Percentiles rank a stretch among this genome's conserved stretches.
These are phyloP conservation scores for Pinctada fucata DNA, from an alignment of 2,888 invertebrate species.

Conservation along the genomic window DNA sequence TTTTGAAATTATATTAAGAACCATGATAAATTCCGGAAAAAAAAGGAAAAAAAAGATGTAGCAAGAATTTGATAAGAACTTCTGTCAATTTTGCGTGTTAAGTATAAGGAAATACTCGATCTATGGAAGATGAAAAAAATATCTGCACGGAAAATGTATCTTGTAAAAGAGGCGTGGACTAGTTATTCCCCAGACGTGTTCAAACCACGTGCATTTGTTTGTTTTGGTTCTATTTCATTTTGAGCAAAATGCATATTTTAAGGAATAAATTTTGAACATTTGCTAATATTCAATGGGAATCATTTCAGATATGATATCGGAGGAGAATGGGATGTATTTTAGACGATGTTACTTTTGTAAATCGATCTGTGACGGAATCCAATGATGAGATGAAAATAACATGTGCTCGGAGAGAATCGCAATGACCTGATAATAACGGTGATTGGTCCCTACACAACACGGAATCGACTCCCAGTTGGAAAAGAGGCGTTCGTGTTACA, in stretches of 20 bases:
- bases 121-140: no score
- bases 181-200: not conserved
- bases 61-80: no score
- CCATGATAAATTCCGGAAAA: no score
- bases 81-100: no score
- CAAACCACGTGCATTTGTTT: conserved; percentile 32
- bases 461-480: conserved; percentile 35
- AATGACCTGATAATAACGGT: conserved; percentile 49
- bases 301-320: no score
- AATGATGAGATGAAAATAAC: conserved; percentile 46
- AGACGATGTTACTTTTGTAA: not conserved
- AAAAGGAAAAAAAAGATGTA: no score
- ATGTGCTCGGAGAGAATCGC: conserved; percentile 47
- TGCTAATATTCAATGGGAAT: no score
- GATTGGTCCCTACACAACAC: conserved; percentile 51
- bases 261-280: not conserved
- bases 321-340: not conserved
- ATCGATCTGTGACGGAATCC: conserved; percentile 25
- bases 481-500: conserved; percentile 37
- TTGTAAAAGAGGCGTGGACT: conserved; percentile 25
- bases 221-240: not conserved
- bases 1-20: no score
- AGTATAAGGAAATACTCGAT: no score
- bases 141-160: no score
- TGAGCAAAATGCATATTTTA: not conserved